Base-by-base conservation (phyloP, 2,888 invertebrate genomes). In the Abrostola tripartita region DNA sequence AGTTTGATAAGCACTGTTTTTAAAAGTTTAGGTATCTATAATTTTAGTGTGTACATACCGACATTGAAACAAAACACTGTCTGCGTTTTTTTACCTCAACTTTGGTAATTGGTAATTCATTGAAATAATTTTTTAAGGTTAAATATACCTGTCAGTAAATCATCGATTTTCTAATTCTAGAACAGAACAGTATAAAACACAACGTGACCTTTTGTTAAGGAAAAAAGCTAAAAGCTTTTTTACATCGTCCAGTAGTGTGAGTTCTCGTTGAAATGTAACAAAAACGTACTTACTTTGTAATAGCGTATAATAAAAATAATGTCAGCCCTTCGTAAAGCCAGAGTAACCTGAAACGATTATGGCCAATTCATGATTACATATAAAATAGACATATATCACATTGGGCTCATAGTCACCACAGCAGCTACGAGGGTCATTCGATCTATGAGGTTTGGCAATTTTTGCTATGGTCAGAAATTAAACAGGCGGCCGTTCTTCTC, bases 211-310 rank as follows among this genome's bases (percentile, higher is more conserved):
- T 74, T 62, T 67, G 61, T 63, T 49, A 60, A 65, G 37, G 47
- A 61, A 52, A n/a, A 68, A 69, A 57, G 61, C 66, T 77, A 61
- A 77, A 79, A 77, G 80, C 61, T 53, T 77, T 79, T 79, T 78
- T 69, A 79, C 65, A 74, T 64, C 62, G 55, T 60, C 63, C 77
- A 52, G 53, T 58, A 74, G 62, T 61, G 71, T 47, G 63, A 59
- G 59, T 42, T 64, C 52, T 68, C 76, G 68, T 68, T 66, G 49
- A 60, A 75, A 71, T 53, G 68, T 71, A 69, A 67, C 69, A 76
- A 77, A 77, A 67, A 67, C 37, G 61, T 67, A 58, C 68, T 71
- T 63, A 62, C 76, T 63, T 67, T 72, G 76, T 64, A 58, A 76
- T 61, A 44, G 63, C 36, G 38, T 9, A 47, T 65, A 57, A 60